A percentile compares a stretch with the other conserved stretches of the same genome.
These are phyloP conservation scores for Alitta virens DNA, from an alignment of 2,888 invertebrate genomes.

Conservation along the genomic window DNA sequence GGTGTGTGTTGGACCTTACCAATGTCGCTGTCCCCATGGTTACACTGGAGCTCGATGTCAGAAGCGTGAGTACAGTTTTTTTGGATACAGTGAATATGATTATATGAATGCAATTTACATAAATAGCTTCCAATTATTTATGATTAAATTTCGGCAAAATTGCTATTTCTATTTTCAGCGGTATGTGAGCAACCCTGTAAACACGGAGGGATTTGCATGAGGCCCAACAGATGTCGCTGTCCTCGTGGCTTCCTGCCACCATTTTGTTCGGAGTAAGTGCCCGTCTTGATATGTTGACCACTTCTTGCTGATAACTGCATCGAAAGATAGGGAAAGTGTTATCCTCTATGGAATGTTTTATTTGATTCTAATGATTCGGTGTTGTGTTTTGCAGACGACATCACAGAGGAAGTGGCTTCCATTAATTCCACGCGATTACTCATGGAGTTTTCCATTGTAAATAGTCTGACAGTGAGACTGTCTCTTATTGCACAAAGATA, in stretches of 20 bases:
- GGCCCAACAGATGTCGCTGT: slow-evolving; percentile 77
- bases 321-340: no score
- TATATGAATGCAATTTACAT: background rate
- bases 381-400: no score
- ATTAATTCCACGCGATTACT: no score
- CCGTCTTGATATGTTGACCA: no score
- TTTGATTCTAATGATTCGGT: no score
- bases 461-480: no score
- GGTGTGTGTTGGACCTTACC: slow-evolving; percentile 34
- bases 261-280: slow-evolving; percentile 42
- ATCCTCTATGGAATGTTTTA: no score
- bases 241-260: slow-evolving; percentile 57
- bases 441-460: no score
- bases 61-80: slow-evolving; percentile 28
- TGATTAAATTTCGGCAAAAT: background rate
- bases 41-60: slow-evolving; percentile 38
- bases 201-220: slow-evolving; percentile 79
- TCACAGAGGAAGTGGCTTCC: no score
- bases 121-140: background rate
- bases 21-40: slow-evolving; percentile 37
- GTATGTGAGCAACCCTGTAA: slow-evolving; percentile 74
- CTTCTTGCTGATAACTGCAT: no score
- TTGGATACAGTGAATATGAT: background rate
- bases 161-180: slow-evolving; percentile 61
- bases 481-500: no score